Percentiles rank a stretch among this genome's conserved stretches.
phyloP scores from a whole-genome alignment of 2,888 invertebrate genomes.

The Drosophila longiperda region DNA sequence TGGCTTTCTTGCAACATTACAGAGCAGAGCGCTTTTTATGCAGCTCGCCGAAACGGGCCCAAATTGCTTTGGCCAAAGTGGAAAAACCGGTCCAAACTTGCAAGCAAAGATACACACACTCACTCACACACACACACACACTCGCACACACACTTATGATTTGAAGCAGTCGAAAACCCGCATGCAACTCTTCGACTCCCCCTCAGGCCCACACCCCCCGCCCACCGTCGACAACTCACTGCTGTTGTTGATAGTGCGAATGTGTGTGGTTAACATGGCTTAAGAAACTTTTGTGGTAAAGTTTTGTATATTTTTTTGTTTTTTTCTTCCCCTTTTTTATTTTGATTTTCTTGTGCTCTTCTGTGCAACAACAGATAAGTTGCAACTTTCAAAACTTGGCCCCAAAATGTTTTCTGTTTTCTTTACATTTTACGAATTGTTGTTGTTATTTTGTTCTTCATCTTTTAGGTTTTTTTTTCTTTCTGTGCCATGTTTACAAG shows the following conservation, averaged over 20 bases:
- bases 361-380: constrained; percentile 76
- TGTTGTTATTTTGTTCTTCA: constrained; percentile 19
- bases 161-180: constrained; percentile 5
- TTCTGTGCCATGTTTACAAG: constrained; percentile 61
- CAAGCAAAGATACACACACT: constrained; percentile 64
- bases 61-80: constrained; percentile 81
- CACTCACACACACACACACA: constrained; percentile 26
- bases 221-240: background rate
- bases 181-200: constrained; percentile 11
- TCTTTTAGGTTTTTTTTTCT: background rate
- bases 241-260: constrained; percentile 63
- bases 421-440: constrained; percentile 61
- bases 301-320: constrained; percentile 13
- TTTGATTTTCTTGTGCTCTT: background rate
- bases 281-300: constrained; percentile 74
- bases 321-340: background rate
- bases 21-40: constrained; percentile 46
- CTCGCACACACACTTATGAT: constrained; percentile 42
- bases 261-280: constrained; percentile 81
- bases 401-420: constrained; percentile 71
- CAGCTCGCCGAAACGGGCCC: constrained; percentile 56
- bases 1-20: constrained; percentile 61
- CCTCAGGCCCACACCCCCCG: background rate
- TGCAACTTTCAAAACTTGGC: constrained; percentile 80
- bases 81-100: constrained; percentile 76